Base-by-base conservation (phyloP, 2,888 invertebrate genomes). In the Pterostichus madidus region DNA sequence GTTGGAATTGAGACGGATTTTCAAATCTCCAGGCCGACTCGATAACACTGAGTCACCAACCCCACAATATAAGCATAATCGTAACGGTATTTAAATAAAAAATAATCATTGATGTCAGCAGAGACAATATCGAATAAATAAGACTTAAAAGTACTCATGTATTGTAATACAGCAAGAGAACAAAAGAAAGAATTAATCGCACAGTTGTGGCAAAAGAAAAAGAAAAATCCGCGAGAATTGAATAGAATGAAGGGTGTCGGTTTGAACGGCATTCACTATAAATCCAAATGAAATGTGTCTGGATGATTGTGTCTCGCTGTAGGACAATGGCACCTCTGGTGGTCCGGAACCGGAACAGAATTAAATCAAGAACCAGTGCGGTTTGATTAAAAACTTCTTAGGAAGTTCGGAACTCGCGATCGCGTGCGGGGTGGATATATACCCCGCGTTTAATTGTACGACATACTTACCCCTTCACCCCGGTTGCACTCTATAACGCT, bases 301-400 rank as follows among this genome's bases (percentile, higher is more conserved):
- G 53, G 71, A 71, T 80, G 80, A 80, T 80, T 80, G 80, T 80
- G 80, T 71, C 71, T 44, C 73, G 56, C 24, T 53, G 35, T 73
- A 87, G 87, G 87, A 88, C 88, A 88, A 88, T 87, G 86, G 87
- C 86, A 86, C 87, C 87, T 87, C 86, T 87, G 87, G 80, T 86
- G 87, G 87, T 86, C 85, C 85, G 83, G 87, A 88, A 89, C 88
- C 88, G 88, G 87, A 39, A 88, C 88, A 88, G 88, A 89, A 88
- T 88, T 68, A 80, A 71, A 80, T 71, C 80, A 53, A 80, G 80
- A 80, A 71, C 71, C 88, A 88, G 86, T 84, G 87, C 87, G 86
- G 88, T 88, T 89, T 88, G 88, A 89, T 89, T 89, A 89, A 89
- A 89, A 88, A 87, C 87, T 87, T 88, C 86, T 61, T 75, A 64